Evolutionary conservation across 2,113 vertebrate species (phyloP), one percentile per base, ranked within the genome.

Genomic region (Leucopsar rothschildi): DNA sequence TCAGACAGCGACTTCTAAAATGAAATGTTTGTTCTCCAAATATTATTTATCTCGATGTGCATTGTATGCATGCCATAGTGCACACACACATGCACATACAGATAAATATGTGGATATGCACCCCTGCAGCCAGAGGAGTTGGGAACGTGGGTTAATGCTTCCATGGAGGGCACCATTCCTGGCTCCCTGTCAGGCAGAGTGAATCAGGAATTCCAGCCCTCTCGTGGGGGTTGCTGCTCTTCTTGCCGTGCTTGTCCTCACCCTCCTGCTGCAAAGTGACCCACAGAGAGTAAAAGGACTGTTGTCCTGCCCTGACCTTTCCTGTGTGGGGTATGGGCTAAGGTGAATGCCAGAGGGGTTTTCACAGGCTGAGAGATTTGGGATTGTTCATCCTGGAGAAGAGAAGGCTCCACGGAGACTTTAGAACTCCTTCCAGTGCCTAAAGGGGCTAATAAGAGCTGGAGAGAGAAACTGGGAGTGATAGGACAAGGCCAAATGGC

Each of bases 21-120:
- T 81, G 47, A 95, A 96, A 95, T 90, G 90, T 93, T 96, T 94
- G 87, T 76, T 93, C 88, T 90, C 79, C 70, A 75, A 89, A 27
- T 92, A 82, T 52, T 92, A 47, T 90, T 88, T 77, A 86, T 96
- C 87, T 94, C 79, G 37, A 20, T 52, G 44, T n/a, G 52, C 68
- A 64, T 60, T 1, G 0, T 24, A 19, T 47, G 57, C 33, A 24
- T 42, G 39, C 63, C 29, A 18, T 11, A 18, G 63, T 9, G 66
- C 21, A 5, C 9, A 15, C 28, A 19, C 50, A 20, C 14, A 6
- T 1, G 37, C 10, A 15, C 11, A 4, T 20, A 16, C 2, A 55
- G 55, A 65, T 33, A 65, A 55, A 81, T 7, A 15, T 8, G 28
- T 9, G 37, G 11, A 7, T 19, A 4, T 3, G 2, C 40, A 31